Evolutionary conservation across 92 coral and sea anemone genomes (phyloP), one percentile per base, ranked within the genome.

Genomic region (Palythoa caribaeorum): DNA sequence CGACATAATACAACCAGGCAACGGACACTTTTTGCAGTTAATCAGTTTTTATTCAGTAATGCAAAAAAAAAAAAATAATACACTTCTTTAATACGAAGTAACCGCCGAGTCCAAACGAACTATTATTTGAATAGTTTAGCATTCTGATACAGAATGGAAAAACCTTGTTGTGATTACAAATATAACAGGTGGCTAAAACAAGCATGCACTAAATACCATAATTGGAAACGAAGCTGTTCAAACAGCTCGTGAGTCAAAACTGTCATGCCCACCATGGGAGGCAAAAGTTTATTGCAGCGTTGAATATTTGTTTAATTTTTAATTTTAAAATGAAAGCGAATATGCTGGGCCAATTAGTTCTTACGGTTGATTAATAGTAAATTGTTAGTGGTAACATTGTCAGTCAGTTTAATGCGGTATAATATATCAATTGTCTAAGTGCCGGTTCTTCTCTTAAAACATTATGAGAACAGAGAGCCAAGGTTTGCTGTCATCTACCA

Each of bases 101-200:
- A 81, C 86, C 76, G 74, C 86, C 86, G 86, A 81, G 86, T 81
- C 86, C 86, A 44, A 63, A 63, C 71, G 86, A 35, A 81, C 86
- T 81, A 52, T 63, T 66, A 81, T 81, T 65, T 65, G 86, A 81
- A 81, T n/a, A 40, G 66, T 81, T 21, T 44, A 39, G 21, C 47
- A 81, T 81, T 81, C 86, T 81, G 86, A 81, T 81, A 38, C 76
- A 81, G 86, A 81, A 81, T 81, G 75, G 19, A 81, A 38, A 35
- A 40, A 81, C 36, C 76, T 50, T 65, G 75, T 66, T 47, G 47
- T 77, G 68, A 77, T 77, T 35, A 53, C 68, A 54, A 66, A 81
- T 28, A 39, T 44, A 81, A 81, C 74, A 81, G 76, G 73, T 81
- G 86, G 86, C 75, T 48, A 79, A 35, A 60, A 60, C 9, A 79